Base-by-base conservation (phyloP, 2,888 invertebrate genomes). In the Deilephila elpenor region DNA sequence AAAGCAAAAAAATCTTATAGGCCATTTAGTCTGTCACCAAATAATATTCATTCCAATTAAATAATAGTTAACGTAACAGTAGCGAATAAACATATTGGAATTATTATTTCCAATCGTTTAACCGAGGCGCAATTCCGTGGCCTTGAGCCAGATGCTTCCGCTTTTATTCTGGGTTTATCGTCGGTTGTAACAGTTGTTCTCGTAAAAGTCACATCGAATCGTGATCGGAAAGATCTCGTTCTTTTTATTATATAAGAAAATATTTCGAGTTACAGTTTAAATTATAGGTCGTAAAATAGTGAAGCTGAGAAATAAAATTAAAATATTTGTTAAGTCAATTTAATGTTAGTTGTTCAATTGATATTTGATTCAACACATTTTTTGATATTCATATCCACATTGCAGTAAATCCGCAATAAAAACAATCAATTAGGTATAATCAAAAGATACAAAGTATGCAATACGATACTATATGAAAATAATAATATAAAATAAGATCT, bases 81-180 rank as follows among this genome's bases (percentile, higher is more conserved):
- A 44, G 44, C 44, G 44, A 14, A 14, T 44, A 3, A 44, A 19
- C 17, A 56, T n/a, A n/a, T n/a, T n/a, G 14, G 6, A n/a, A 56
- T 56, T n/a, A 56, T n/a, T 7, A 5, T 51, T 67, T 17, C 7
- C 44, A 67, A 51, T 25, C 51, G 51, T 25, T 8, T 44, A 25
- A 5, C 6, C 67, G 37, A 51, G 17, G 2, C 20, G 25, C 67
- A 51, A 25, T n/a, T 67, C 14, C 25, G 25, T 51, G 44, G 20
- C 67, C 67, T 67, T 67, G 51, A 25, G 51, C 17, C 25, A 67
- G 44, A 44, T 51, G 44, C 67, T 67, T 67, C 67, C 67, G 67
- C 44, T 51, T 67, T 67, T 67, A 67, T 67, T 67, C 51, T 67
- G 44, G 25, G 25, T 67, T 67, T 67, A 67, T 67, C 14, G 51